Evolutionary conservation across 2,888 invertebrate genomes (phyloP).

Genomic region (Phyllotreta cruciferae): DNA sequence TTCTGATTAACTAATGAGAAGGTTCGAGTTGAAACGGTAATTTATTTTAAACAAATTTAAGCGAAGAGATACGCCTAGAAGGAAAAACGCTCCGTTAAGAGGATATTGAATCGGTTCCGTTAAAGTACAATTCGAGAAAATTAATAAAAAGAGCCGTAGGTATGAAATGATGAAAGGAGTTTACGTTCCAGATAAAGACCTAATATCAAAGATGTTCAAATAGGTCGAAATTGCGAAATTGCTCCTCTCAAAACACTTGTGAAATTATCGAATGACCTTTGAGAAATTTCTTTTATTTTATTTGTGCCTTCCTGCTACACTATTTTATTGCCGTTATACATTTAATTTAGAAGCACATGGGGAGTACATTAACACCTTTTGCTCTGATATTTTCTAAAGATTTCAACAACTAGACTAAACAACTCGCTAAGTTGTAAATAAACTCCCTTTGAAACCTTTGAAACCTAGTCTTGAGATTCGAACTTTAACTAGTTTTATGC

Average conservation of each 20-base stretch:
- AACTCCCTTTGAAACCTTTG: neutral
- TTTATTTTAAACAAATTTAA: constrained; percentile 15
- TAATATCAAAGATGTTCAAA: constrained; percentile 15
- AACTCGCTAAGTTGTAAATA: too few relatives aligned
- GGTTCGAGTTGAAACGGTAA: constrained; percentile 15
- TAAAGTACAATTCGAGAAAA: constrained; percentile 13
- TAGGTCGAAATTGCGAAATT: constrained; percentile 11
- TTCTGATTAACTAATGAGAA: constrained; percentile 3
- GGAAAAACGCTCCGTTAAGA: constrained; percentile 13
- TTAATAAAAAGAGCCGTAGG: constrained; percentile 15
- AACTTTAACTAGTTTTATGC: constrained; percentile 12
- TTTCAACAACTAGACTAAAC: too few relatives aligned
- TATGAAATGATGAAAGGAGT: constrained; percentile 11
- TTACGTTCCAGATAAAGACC: constrained; percentile 9
- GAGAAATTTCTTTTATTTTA: neutral
- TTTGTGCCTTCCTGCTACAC: too few relatives aligned
- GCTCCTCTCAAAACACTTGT: neutral
- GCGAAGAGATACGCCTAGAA: constrained; percentile 3
- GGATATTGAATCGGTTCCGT: constrained; percentile 12
- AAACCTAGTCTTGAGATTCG: neutral
- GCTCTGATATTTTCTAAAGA: too few relatives aligned
- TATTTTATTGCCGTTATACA: neutral
- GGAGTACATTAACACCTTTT: too few relatives aligned
- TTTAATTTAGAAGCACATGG: neutral
- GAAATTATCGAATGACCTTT: neutral